Percentiles rank a stretch among this genome's conserved stretches.
Conservation (phyloP, 2,888 invertebrate species). For the Morpho deidamia region DNA sequence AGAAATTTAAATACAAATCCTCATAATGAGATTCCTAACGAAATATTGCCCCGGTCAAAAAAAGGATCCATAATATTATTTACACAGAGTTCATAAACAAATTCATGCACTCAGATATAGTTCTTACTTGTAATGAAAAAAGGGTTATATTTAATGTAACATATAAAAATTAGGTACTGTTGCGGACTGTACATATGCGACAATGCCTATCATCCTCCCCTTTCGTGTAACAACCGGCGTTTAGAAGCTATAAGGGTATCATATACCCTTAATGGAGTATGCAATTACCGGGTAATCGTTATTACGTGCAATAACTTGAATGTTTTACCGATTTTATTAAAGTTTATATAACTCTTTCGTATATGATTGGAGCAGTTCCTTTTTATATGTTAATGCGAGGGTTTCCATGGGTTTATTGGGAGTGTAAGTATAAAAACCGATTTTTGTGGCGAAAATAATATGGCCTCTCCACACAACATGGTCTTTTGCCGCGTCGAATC, state of each 20-base stretch:
- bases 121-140: not conserved
- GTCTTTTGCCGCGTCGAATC: too few species aligned
- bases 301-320: constrained; percentile 8
- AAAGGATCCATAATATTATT: not conserved
- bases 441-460: too few species aligned
- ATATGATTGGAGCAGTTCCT: not conserved
- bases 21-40: not conserved
- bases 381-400: not conserved
- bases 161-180: not conserved
- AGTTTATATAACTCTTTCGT: constrained; percentile 2
- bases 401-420: not conserved
- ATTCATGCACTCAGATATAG: not conserved
- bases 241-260: constrained; percentile 30
- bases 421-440: too few species aligned
- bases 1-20: not conserved
- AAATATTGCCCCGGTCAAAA: not conserved
- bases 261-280: constrained; percentile 17
- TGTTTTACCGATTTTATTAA: constrained; percentile 12
- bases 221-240: constrained; percentile 44
- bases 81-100: not conserved
- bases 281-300: constrained; percentile 20
- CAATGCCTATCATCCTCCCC: constrained; percentile 38
- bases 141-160: not conserved
- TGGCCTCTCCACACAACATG: too few species aligned
- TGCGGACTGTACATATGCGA: not conserved